Evolutionary conservation across 2,797 vertebrate species (phyloP).

Genomic region (Austrolebias charrua): DNA sequence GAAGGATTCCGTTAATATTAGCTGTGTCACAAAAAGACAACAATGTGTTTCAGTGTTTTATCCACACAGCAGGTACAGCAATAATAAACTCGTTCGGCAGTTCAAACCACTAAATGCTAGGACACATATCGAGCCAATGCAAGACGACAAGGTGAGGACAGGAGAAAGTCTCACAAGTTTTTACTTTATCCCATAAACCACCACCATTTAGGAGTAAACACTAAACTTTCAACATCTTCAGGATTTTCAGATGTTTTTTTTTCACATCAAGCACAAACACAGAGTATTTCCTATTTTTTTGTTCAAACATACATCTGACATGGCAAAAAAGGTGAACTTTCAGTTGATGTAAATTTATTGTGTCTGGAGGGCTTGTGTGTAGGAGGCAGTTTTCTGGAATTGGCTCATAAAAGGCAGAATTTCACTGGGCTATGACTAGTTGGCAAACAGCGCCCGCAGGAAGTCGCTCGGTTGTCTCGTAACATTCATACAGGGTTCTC

Average conservation of each 20-base stretch:
- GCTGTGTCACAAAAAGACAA: constrained; percentile 75
- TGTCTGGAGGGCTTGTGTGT: constrained; percentile 59
- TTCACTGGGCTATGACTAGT: too few species aligned
- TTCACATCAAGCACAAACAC: constrained; percentile 80
- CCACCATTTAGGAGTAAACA: constrained; percentile 59
- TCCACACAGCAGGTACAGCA: constrained; percentile 65
- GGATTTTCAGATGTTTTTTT: constrained; percentile 40
- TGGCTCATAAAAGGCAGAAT: constrained; percentile 44
- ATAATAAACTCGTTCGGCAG: constrained; percentile 70
- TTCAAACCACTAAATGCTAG: constrained; percentile 71
- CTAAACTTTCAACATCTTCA: constrained; percentile 68
- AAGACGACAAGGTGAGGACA: constrained; percentile 76
- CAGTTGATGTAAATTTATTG: constrained; percentile 50
- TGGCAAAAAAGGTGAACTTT: constrained; percentile 71
- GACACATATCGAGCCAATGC: constrained; percentile 71
- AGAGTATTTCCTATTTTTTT: constrained; percentile 46
- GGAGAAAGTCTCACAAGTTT: constrained; percentile 72
- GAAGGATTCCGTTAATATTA: constrained; percentile 52
- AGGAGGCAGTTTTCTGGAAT: constrained; percentile 60
- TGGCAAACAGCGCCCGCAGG: too few species aligned
- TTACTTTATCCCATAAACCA: constrained; percentile 65
- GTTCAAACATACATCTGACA: constrained; percentile 65
- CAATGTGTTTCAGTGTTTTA: constrained; percentile 63
- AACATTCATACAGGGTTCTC: too few species aligned
- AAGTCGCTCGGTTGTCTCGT: too few species aligned